Evolutionary conservation across 2,888 invertebrate genomes (phyloP), one percentile per base, ranked within the genome.

Genomic region (Drosophila parthenogenetica): DNA sequence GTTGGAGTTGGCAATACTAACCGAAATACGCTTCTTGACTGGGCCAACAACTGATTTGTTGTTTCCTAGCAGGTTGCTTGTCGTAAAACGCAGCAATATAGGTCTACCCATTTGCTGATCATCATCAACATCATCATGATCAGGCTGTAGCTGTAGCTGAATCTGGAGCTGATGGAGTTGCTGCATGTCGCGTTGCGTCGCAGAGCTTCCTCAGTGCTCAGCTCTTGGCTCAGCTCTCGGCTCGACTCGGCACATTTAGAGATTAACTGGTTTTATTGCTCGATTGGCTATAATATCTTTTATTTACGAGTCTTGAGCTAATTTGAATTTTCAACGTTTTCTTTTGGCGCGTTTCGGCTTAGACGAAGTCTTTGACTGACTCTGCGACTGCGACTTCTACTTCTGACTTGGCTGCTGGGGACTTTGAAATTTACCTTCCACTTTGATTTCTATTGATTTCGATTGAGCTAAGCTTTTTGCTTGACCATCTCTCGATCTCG

Each of bases 311-410:
- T 80, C 79, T 85, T 77, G 79, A 79, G 89, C 91, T 90, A 90
- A 90, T 90, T 90, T 90, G 84, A 90, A 91, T 91, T 90, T 91
- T 81, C 79, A 87, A 87, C 90, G 89, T 90, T 89, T 89, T 87
- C 87, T 89, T 89, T 89, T 69, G 77, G 69, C 73, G 80, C 76
- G 71, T 69, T 55, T 77, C 69, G 68, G 53, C 60, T 35, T 59
- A 49, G 42, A 40, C 54, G 22, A 25, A 35, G 49, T 45, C 57
- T 22, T 22, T n/a, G 45, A 7, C 54, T 51, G 32, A 43, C 48
- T 29, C 71, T 75, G 37, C 37, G 14, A 14, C 29, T 29, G 22
- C 22, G 40, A 43, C 42, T 19, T 11, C 51, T 25, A 42, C 53
- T 54, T 72, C 73, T 65, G 63, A 54, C 77, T 60, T 45, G 25